Base-by-base conservation (phyloP, 1,140 invertebrate species). In the Cecropterus lyciades region DNA sequence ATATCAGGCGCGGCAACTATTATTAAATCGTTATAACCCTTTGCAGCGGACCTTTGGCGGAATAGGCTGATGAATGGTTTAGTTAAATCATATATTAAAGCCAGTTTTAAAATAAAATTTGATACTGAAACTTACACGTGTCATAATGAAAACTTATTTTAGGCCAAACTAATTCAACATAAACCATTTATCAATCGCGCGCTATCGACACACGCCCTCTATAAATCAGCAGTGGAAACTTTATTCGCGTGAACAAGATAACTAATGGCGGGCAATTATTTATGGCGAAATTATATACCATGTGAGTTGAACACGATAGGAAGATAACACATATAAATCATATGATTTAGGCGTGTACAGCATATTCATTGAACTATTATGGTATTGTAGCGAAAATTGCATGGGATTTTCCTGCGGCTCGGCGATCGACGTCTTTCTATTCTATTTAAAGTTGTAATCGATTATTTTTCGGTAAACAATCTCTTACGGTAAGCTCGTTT, bases 221-320 rank as follows among this genome's bases (percentile, higher is more conserved):
- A 62, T 62, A 62, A 62, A 62, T 62, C 59, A 62, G 13, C 27
- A 43, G 30, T 62, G 59, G 46, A 62, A 62, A 62, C 59, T 62
- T 60, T 62, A 62, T 62, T 62, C 59, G 46, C 30, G 45, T 30
- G 59, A 62, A 62, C 59, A 51, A 62, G 59, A 62, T 62, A 62
- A 62, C 59, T 62, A 62, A 62, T 62, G 59, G 45, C 46, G 46
- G 30, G 59, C 46, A 62, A 60, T 60, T 60, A 60, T 60, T 60
- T 60, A 60, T 60, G 46, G 57, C 57, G 57, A 60, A 48, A 60
- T 60, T 60, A 60, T 60, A 60, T 60, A 60, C 45, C 42, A 17
- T 46, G 56, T 46, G 56, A 59, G 56, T 20, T 14, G 56, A 59
- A 59, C 55, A 27, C 42, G 55, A 57, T 57, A 57, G 42, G 55